Conservation (phyloP, 92 coral and sea anemone species). For the Galaxea fascicularis region DNA sequence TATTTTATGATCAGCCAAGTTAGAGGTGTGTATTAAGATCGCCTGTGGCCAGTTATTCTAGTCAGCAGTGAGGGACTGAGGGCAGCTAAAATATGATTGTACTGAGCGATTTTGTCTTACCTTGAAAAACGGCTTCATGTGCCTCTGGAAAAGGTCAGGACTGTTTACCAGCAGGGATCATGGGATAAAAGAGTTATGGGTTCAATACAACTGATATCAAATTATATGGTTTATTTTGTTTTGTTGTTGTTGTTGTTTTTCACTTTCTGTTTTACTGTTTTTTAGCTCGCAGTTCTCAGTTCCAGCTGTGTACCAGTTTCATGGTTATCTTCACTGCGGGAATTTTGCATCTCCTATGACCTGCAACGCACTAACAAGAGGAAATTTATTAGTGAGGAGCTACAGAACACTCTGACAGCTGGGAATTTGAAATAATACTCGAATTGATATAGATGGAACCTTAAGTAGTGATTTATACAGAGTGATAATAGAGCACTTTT, state of each 20-base stretch:
- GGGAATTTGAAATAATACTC: slow-evolving; percentile 9
- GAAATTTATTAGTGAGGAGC: background rate
- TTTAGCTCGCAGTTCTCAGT: slow-evolving; percentile 8
- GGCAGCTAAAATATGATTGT: too few relatives aligned
- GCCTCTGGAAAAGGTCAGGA: too few relatives aligned
- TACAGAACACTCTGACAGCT: background rate
- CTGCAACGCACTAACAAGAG: background rate
- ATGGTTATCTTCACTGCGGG: background rate
- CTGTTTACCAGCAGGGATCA: too few relatives aligned
- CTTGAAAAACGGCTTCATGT: too few relatives aligned
- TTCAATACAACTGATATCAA: background rate
- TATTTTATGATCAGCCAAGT: background rate
- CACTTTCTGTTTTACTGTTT: background rate
- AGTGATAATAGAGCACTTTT: too few relatives aligned
- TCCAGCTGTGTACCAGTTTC: slow-evolving; percentile 10
- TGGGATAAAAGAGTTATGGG: too few relatives aligned
- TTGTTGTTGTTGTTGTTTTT: background rate
- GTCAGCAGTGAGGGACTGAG: too few relatives aligned
- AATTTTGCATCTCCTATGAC: slow-evolving; percentile 32
- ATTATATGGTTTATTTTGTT: background rate
- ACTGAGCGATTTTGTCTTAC: too few relatives aligned
- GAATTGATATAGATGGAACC: background rate
- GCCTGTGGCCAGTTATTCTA: too few relatives aligned
- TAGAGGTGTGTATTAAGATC: background rate
- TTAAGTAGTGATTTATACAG: slow-evolving; percentile 18